Evolutionary conservation across 2,113 vertebrate genomes (phyloP).

Genomic region (Butastur rufipennis): DNA sequence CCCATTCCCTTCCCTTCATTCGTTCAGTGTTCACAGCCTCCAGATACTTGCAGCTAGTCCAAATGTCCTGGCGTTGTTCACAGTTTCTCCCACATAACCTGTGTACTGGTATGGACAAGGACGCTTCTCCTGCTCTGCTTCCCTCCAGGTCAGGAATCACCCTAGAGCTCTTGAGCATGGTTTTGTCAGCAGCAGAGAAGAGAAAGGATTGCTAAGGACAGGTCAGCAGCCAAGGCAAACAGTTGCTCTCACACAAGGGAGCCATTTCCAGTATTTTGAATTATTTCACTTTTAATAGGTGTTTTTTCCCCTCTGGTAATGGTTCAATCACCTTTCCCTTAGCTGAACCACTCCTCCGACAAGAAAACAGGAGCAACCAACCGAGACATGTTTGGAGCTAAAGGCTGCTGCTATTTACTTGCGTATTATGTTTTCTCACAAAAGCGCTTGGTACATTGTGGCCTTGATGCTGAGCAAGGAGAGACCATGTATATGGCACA

Average conservation of each 20-base stretch:
- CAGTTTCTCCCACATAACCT: neutral
- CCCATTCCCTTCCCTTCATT: neutral
- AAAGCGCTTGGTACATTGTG: neutral
- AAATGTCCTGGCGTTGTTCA: neutral
- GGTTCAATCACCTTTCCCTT: neutral
- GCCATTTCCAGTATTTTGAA: neutral
- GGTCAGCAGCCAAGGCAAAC: neutral
- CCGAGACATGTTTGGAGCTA: neutral
- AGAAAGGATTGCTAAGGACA: neutral
- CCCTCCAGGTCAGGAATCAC: neutral
- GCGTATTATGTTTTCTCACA: neutral
- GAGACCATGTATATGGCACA: neutral
- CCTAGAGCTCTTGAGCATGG: neutral
- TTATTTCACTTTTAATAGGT: neutral
- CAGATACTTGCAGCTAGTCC: neutral
- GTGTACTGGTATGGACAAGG: neutral
- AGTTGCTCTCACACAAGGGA: neutral
- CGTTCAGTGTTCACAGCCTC: neutral
- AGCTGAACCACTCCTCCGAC: neutral
- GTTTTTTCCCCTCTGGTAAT: neutral
- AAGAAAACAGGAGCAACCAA: conserved; percentile 9
- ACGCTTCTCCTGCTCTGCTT: neutral
- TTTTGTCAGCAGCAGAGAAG: neutral
- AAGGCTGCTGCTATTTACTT: neutral
- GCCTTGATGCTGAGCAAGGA: neutral